Evolutionary conservation across 2,113 vertebrate genomes (phyloP).

Genomic region (Orthonyx spaldingii): DNA sequence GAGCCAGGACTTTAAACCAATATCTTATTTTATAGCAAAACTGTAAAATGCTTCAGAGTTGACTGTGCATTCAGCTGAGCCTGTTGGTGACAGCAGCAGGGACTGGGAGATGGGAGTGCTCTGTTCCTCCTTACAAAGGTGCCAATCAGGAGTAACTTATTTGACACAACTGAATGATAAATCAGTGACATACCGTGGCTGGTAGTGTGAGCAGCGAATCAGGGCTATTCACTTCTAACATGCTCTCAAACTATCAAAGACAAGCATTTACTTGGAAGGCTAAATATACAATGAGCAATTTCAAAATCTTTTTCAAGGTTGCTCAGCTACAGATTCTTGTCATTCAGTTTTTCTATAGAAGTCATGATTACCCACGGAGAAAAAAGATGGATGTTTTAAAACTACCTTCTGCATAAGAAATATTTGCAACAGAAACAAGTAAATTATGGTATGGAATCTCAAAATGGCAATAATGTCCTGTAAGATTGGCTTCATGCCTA

Average conservation of each 20-base stretch:
- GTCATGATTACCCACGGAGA: not conserved
- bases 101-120: not conserved
- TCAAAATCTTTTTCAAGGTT: not conserved
- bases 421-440: not conserved
- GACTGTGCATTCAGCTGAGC: not conserved
- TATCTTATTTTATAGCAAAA: not conserved
- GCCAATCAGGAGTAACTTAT: not conserved
- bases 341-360: not conserved
- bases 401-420: not conserved
- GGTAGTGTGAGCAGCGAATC: not conserved
- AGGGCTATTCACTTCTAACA: conserved; percentile 18
- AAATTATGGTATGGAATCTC: not conserved
- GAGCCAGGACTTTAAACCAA: not conserved
- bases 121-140: not conserved
- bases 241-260: not conserved
- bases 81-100: not conserved
- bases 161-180: not conserved
- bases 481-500: not conserved
- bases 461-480: not conserved
- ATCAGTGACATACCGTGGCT: not conserved
- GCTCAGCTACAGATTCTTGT: not conserved
- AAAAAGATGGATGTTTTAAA: not conserved
- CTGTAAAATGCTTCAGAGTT: not conserved
- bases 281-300: conserved; percentile 32
- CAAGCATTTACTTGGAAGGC: not conserved